Evolutionary conservation across 2,888 invertebrate genomes (phyloP).

Genomic region (Drosophila gaucha): DNA sequence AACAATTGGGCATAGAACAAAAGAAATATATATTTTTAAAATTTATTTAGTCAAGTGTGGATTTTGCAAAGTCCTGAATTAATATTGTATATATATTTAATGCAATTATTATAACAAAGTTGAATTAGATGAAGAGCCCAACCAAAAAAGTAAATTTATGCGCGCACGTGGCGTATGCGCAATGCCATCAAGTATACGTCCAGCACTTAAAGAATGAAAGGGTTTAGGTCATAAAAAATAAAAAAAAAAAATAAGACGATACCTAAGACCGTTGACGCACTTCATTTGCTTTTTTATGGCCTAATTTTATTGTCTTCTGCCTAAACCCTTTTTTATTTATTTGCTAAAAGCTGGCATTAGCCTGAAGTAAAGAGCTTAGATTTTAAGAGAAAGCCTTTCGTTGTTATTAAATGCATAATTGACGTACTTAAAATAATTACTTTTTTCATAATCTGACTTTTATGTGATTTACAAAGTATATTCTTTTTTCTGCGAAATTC

Average conservation of each 20-base stretch:
- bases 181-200: conserved; percentile 10
- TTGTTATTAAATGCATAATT: conserved; percentile 41
- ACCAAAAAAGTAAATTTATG: background rate
- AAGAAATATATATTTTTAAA: conserved; percentile 4
- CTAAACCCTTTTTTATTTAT: conserved; percentile 24
- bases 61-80: background rate
- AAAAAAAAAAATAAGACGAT: conserved; percentile 6
- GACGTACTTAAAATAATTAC: conserved; percentile 50
- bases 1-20: conserved; percentile 18
- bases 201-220: conserved; percentile 15
- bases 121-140: background rate
- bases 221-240: conserved; percentile 9
- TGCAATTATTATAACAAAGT: conserved; percentile 5
- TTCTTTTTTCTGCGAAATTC: conserved; percentile 2
- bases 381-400: conserved; percentile 22
- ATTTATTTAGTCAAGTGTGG: conserved; percentile 7
- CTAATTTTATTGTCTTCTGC: conserved; percentile 46
- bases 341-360: conserved; percentile 3
- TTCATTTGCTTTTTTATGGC: conserved; percentile 50
- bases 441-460: conserved; percentile 25
- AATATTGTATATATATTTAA: conserved; percentile 4
- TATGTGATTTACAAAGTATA: background rate
- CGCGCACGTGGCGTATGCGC: conserved; percentile 17
- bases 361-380: conserved; percentile 4
- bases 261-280: conserved; percentile 9